These are phyloP conservation scores for Myotis vivesi DNA, from an alignment of 2,797 vertebrate species.

Conservation along the genomic window DNA sequence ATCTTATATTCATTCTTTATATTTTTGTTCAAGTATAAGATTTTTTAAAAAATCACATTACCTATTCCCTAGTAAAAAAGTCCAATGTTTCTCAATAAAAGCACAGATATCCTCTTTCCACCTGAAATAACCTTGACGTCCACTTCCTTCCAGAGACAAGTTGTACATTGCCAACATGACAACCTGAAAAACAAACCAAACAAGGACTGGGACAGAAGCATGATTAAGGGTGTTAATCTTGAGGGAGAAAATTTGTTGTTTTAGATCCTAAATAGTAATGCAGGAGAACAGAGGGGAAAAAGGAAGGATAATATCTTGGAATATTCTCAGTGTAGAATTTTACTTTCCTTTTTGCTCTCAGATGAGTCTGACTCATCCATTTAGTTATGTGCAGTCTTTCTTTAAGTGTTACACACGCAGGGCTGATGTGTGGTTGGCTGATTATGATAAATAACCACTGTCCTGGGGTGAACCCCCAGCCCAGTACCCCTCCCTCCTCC, in stretches of 20 bases:
- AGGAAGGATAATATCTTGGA: background rate
- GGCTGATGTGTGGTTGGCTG: background rate
- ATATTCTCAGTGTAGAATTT: background rate
- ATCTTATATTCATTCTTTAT: background rate
- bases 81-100: constrained; percentile 98
- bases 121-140: constrained; percentile 97
- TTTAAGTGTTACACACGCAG: background rate
- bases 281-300: background rate
- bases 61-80: constrained; percentile 94
- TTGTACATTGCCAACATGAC: constrained; percentile 99
- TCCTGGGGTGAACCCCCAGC: background rate
- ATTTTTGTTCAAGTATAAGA: background rate
- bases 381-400: background rate
- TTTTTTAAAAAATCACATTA: constrained; percentile 74
- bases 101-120: constrained; percentile 99
- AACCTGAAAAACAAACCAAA: constrained; percentile 87
- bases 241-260: background rate
- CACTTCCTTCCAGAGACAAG: constrained; percentile 96
- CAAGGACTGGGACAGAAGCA: background rate
- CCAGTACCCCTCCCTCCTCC: no score
- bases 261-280: background rate
- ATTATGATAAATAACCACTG: background rate
- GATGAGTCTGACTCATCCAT: background rate
- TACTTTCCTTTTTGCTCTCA: background rate
- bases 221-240: background rate